Evolutionary conservation across 2,797 vertebrate species (phyloP), one percentile per base, ranked within the genome.

Genomic region (Toxotes lorentzi): DNA sequence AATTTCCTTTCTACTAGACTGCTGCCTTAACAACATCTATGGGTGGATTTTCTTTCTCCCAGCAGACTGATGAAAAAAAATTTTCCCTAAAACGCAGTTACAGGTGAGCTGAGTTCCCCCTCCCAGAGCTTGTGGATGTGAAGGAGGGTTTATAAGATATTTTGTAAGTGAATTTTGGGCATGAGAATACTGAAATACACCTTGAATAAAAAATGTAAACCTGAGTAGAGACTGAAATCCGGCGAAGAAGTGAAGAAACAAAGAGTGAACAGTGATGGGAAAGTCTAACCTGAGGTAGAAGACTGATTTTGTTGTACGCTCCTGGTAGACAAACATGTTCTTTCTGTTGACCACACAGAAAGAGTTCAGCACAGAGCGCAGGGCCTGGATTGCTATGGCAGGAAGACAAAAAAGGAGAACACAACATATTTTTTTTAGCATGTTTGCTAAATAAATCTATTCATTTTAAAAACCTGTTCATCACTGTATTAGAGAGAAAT

Each of bases 311-410:
- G 97, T 99, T 45, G 97, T 95, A 27, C 97, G 96, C 76, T 99
- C 98, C 93, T 99, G 98, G 91, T 99, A 99, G 72, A 99, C 98
- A 87, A 99, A 99, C 98, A 99, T 99, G 88, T 99, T 99, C 93
- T 99, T 99, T 90, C 98, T 96, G 95, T 99, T 99, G 81, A 96
- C 97, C 84, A 99, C 97, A 2, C 96, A 98, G 93, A 99, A 99
- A 57, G 97, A 97, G 11, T 96, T 99, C 76, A 99, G 96, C 86
- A 99, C 98, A 0, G 98, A 98, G 35, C 96, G 97, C 85, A 99
- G 95, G 0, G 97, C 97, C 94, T 97, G 98, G 81, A 99, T 99
- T 9, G 98, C 98, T 99, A 86, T 1, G 21, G 76, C 23, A 81
- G 40, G 13, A 32, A 76, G 58, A 79, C 19, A 34, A 56, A 57